These are phyloP conservation scores for Trichonephila clavipes DNA, from an alignment of 1,140 invertebrate species.

Conservation along the genomic window DNA sequence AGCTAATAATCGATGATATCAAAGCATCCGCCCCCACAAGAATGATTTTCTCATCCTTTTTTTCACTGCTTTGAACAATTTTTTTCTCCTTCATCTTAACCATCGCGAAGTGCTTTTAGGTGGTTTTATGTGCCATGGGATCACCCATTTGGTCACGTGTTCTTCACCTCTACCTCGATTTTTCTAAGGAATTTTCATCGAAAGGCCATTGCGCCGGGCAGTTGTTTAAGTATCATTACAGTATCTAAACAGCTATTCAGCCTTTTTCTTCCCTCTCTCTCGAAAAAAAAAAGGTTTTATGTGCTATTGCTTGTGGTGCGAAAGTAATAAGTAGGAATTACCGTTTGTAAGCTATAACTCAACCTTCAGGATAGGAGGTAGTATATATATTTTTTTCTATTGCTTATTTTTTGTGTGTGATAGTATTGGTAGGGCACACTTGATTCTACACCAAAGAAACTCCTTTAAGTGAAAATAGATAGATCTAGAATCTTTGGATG, in stretches of 20 bases:
- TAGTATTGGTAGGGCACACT: too few species aligned
- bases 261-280: too few species aligned
- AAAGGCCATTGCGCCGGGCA: background rate
- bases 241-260: background rate
- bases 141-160: constrained; percentile 2
- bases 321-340: background rate
- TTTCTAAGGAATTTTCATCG: too few species aligned
- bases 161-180: background rate
- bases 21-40: background rate
- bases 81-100: background rate
- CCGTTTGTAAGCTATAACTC: background rate
- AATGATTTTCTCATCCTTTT: background rate
- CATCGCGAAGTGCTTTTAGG: background rate
- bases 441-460: too few species aligned
- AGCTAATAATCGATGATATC: background rate
- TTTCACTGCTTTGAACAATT: background rate
- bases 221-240: background rate
- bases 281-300: background rate
- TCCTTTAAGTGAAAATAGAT: too few species aligned
- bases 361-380: too few species aligned
- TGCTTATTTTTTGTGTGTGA: too few species aligned
- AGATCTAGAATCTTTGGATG: too few species aligned
- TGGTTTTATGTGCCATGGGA: background rate
- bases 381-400: too few species aligned
- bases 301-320: background rate